Conservation (phyloP, 2,797 vertebrate species). For the Denticeps clupeoides region DNA sequence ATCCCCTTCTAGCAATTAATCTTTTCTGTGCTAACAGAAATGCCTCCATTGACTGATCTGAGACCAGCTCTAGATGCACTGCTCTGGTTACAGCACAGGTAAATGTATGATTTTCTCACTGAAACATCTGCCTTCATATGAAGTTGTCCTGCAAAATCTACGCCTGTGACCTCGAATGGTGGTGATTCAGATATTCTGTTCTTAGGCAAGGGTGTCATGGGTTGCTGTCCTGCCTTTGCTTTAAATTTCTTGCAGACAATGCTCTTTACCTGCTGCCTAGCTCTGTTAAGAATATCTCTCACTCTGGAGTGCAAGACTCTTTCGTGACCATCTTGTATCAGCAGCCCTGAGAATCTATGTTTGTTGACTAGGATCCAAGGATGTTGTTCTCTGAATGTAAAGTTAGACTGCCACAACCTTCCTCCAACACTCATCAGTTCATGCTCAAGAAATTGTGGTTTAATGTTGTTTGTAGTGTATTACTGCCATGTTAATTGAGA, state of each 20-base stretch:
- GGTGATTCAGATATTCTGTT: conserved; percentile 16
- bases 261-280: conserved; percentile 6
- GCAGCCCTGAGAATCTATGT: conserved; percentile 15
- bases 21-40: conserved; percentile 2
- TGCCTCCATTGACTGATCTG: conserved; percentile 4
- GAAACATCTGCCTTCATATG: conserved; percentile 10
- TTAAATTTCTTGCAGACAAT: conserved; percentile 8
- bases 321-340: conserved; percentile 6
- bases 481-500: too few species aligned
- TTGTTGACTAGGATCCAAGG: conserved; percentile 5
- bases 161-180: conserved; percentile 1
- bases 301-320: conserved; percentile 7
- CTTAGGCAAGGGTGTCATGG: conserved; percentile 12
- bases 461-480: too few species aligned
- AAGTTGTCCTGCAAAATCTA: conserved; percentile 14
- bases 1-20: conserved; percentile 8
- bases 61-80: conserved; percentile 5
- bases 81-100: conserved; percentile 18
- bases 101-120: conserved; percentile 14
- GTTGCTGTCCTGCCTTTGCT: conserved; percentile 7
- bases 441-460: conserved; percentile 1
- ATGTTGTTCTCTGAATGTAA: neutral
- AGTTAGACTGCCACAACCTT: neutral
- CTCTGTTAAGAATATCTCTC: conserved; percentile 8
- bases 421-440: conserved; percentile 11